phyloP scores from a whole-genome alignment of 2,888 invertebrate species.

The Drosophila infuscata region DNA sequence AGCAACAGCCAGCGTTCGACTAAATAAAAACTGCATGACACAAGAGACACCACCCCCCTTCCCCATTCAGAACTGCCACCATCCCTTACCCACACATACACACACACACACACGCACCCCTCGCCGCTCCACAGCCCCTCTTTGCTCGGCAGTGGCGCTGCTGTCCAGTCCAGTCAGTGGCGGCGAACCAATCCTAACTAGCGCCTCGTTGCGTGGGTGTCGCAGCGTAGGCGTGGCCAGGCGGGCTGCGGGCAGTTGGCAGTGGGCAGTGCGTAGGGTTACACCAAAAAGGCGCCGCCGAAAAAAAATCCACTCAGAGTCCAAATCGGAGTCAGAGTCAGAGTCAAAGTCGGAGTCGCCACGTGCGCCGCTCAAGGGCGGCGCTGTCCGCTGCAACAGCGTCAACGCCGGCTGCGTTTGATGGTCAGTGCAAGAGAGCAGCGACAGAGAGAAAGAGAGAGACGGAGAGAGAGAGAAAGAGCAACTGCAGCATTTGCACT shows the following conservation, averaged over 20 bases:
- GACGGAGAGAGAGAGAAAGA: background rate
- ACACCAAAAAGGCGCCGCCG: constrained; percentile 37
- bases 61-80: background rate
- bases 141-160: background rate
- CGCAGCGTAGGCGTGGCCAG: constrained; percentile 80
- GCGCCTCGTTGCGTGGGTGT: constrained; percentile 77
- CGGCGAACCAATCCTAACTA: constrained; percentile 76
- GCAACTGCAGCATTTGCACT: constrained; percentile 36
- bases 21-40: constrained; percentile 54
- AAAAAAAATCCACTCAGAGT: constrained; percentile 10
- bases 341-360: constrained; percentile 58
- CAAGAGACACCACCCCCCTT: constrained; percentile 10
- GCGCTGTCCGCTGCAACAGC: constrained; percentile 26
- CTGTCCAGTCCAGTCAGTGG: constrained; percentile 68
- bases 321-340: constrained; percentile 38
- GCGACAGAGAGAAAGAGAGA: background rate
- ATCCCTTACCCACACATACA: background rate
- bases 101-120: background rate
- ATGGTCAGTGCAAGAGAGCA: constrained; percentile 6
- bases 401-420: constrained; percentile 18
- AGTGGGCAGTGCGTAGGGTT: constrained; percentile 52
- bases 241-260: constrained; percentile 36
- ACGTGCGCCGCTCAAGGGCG: constrained; percentile 63
- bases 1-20: constrained; percentile 13
- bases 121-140: background rate